A percentile compares a stretch with the other conserved stretches of the same genome.
These are phyloP conservation scores for Eunapius fragilis DNA, from an alignment of 37 sponge, comb jelly and placozoan species.

Conservation along the genomic window DNA sequence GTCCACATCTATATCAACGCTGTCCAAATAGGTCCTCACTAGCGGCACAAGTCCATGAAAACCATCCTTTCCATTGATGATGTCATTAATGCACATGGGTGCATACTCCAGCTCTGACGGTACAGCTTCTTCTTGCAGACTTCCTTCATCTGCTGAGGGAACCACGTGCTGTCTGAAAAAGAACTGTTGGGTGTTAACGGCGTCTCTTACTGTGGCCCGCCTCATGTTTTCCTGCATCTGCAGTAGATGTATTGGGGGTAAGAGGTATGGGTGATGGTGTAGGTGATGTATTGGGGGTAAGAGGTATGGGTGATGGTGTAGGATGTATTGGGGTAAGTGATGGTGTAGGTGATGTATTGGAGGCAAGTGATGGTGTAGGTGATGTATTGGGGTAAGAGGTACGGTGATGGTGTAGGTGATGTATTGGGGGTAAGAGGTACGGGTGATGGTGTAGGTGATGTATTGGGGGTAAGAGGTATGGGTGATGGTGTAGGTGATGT, in stretches of 20 bases:
- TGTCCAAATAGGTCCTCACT: constrained; percentile 82
- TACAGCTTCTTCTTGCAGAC: not conserved
- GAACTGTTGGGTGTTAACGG: constrained; percentile 72
- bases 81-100: constrained; percentile 79
- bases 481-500: not conserved
- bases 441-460: not conserved
- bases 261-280: not conserved
- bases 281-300: not conserved
- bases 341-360: not conserved
- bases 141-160: constrained; percentile 58
- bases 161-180: constrained; percentile 83
- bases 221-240: constrained; percentile 90
- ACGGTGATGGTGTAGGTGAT: not conserved
- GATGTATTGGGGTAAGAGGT: not conserved
- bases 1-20: constrained; percentile 81
- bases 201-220: constrained; percentile 76
- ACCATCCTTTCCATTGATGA: constrained; percentile 94
- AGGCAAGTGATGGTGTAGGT: not conserved
- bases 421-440: too few relatives aligned
- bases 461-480: not conserved
- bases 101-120: constrained; percentile 61
- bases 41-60: constrained; percentile 89
- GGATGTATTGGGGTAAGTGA: not conserved
- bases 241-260: not conserved
- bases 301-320: not conserved